Conservation (phyloP, 2,113 vertebrate species). For the Stercorarius parasiticus region DNA sequence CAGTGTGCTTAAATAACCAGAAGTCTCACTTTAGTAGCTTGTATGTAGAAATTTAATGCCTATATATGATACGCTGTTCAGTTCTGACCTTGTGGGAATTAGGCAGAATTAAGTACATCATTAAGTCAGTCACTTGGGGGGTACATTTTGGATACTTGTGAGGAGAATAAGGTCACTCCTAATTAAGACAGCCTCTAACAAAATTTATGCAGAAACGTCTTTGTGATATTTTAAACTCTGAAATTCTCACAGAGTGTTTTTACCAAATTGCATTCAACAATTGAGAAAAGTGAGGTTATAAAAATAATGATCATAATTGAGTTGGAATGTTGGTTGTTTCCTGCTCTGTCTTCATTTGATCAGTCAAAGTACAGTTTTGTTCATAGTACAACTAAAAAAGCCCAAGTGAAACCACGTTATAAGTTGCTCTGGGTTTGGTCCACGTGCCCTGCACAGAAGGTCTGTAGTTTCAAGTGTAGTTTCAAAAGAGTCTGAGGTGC, state of each 20-base stretch:
- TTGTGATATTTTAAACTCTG: neutral
- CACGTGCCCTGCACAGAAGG: neutral
- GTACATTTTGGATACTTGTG: constrained; percentile 10
- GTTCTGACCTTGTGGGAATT: neutral
- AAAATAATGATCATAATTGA: neutral
- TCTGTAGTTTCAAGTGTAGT: constrained; percentile 30
- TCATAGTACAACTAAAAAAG: neutral
- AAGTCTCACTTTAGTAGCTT: neutral
- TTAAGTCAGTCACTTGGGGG: neutral
- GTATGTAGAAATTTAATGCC: neutral
- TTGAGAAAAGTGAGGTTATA: neutral
- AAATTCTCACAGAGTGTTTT: neutral
- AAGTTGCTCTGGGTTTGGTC: constrained; percentile 15
- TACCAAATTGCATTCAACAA: neutral
- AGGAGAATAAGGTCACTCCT: neutral
- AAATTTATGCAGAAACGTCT: neutral
- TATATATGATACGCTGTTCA: neutral
- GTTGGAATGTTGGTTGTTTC: constrained; percentile 10
- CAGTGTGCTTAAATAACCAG: neutral
- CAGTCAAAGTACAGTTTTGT: constrained; percentile 9
- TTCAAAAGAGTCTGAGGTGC: constrained; percentile 29
- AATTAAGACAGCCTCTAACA: neutral
- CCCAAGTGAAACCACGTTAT: constrained; percentile 20
- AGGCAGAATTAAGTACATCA: neutral
- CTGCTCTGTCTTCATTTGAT: constrained; percentile 12